Base-by-base conservation (phyloP, 2,113 vertebrate genomes). In the Vombatus ursinus region DNA sequence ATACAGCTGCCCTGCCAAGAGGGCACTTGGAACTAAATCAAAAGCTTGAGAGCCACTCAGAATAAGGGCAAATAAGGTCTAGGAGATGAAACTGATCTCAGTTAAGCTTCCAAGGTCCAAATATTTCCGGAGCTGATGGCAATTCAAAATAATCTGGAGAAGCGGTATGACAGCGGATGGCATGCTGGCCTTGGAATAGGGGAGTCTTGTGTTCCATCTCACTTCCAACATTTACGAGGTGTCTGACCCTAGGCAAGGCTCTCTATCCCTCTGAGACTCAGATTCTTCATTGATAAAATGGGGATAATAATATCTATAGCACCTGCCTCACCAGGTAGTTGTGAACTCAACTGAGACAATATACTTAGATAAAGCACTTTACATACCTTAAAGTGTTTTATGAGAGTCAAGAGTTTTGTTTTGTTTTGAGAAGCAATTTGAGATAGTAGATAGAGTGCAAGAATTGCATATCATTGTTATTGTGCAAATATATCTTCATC, bases 1-100 rank as follows among this genome's bases (percentile, higher is more conserved):
- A 91, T 95, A 94, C 89, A 95, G 51, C 26, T 95, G 51, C 53
- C n/a, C 91, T 97, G 52, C 96, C 95, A 61, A 96, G 90, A 97
- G 95, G 93, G 54, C 49, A 22, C 50, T 89, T 0, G 2, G 47
- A 93, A 89, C 92, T 52, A 93, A 93, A 94, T 90, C 44, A 50
- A 93, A 92, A 89, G 0, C 54, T 93, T 23, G 91, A 95, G 48
- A 96, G 48, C 24, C 23, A 23, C 49, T 92, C 92, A 37, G 31
- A 96, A 37, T 77, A 3, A 96, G 28, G 77, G 31, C 95, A 95
- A 97, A 92, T 19, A 91, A 5, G n/a, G 50, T 95, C 44, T 0
- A 89, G 37, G 89, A 93, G 37, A 96, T 48, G 23, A 93, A 96
- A 93, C 28, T 7, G 11, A 14, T 95, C 54, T 93, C 50, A 61